Base-by-base conservation (phyloP, 1,140 invertebrate genomes). In the Dendroctonus valens region DNA sequence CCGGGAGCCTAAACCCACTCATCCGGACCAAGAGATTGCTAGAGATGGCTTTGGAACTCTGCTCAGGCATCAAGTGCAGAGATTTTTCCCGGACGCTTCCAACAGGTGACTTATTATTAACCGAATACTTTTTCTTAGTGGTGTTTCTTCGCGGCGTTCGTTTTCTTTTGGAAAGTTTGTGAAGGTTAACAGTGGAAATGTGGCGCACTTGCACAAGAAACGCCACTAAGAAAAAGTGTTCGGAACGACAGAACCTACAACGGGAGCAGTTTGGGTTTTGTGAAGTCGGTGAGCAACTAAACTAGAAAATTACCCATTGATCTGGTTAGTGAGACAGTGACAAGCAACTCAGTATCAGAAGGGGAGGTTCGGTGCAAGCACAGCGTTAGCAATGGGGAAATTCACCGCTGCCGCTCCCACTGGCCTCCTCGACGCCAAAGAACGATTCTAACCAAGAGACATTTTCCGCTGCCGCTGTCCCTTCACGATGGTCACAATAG, bases 371-470 rank as follows among this genome's bases (percentile, higher is more conserved):
- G 60, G 8, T 75, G 75, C 48, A 69, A 66, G 12, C 71, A 72
- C 59, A 73, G 68, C 55, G 41, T 69, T 4, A 76, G 75, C 59
- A 73, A 72, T 37, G 75, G 75, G 9, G 75, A 76, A 69, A 57
- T 76, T 6, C 71, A 67, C 53, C 60, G 59, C 6, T 65, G 54
- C 58, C 59, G 38, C 26, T 26, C 26, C 39, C 55, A 37, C 41
- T 50, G 14, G 15, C 53, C 48, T 46, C 68, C 26, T 44, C 53
- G 26, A 48, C 52, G 12, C 53, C 44, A 46, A 67, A 69, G 52
- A 58, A 26, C 38, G 15, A 48, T 62, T 41, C 44, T 65, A 44
- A 54, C 37, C 6, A 60, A 52, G 41, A 51, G 14, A 41, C 54
- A 48, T 42, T 26, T 44, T 11, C 8, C 51, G 3, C 14, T 8